Percentiles rank a stretch among this genome's conserved stretches.
These are phyloP conservation scores for Crotalus horridus DNA, from an alignment of 2,113 vertebrate genomes.

Conservation along the genomic window DNA sequence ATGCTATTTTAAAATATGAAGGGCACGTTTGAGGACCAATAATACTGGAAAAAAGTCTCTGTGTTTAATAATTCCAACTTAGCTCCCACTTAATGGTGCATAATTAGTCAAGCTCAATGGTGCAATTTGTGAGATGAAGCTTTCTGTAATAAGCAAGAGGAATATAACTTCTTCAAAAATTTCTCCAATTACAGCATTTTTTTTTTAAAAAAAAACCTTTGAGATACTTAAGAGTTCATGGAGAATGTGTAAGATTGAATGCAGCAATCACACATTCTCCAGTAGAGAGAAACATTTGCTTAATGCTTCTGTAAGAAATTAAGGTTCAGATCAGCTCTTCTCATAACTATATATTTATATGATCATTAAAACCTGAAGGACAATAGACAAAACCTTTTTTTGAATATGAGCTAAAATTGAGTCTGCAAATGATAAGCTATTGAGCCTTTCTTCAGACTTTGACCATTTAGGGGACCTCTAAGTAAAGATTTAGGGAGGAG, in stretches of 20 bases:
- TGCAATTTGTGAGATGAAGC: neutral
- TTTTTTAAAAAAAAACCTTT: neutral
- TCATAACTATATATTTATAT: neutral
- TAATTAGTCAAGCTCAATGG: neutral
- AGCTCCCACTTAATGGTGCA: neutral
- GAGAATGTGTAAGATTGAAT: neutral
- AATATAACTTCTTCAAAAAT: neutral
- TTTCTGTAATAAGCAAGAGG: neutral
- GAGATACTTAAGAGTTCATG: neutral
- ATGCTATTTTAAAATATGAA: no score
- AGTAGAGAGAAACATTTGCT: neutral
- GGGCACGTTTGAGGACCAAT: no score
- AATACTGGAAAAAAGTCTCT: no score
- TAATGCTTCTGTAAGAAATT: neutral
- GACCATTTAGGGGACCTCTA: conserved; percentile 38
- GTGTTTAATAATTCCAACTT: neutral
- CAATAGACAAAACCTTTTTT: neutral
- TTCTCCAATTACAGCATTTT: neutral
- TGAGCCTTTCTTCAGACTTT: neutral
- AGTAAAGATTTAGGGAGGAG: neutral
- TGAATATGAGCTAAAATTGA: neutral
- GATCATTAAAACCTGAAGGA: neutral
- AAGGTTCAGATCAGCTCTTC: neutral
- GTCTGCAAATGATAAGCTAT: neutral
- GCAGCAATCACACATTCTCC: conserved; percentile 3